Evolutionary conservation across 2,888 invertebrate genomes (phyloP).

Genomic region (Tiliacea citrago): DNA sequence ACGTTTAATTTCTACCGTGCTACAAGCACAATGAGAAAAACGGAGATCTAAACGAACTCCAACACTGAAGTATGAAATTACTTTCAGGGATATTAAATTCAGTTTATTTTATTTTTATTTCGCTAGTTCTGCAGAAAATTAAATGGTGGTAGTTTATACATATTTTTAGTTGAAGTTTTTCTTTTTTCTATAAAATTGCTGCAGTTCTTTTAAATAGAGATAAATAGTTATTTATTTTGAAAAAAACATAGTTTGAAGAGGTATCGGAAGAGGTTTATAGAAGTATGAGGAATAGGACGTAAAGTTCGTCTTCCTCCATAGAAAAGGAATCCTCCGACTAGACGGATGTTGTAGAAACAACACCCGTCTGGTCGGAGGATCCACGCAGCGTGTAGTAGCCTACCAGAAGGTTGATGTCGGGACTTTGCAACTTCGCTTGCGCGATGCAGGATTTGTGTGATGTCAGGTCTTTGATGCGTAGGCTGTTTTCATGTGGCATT

Average conservation of each 20-base stretch:
- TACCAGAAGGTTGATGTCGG: too few relatives aligned
- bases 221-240: too few relatives aligned
- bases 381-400: too few relatives aligned
- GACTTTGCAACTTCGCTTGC: too few relatives aligned
- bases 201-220: neutral
- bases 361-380: too few relatives aligned
- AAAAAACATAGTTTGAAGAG: neutral
- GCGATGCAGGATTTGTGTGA: too few relatives aligned
- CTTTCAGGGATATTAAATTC: constrained; percentile 17
- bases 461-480: neutral
- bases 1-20: constrained; percentile 14
- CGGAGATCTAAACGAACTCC: constrained; percentile 37
- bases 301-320: neutral
- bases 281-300: neutral
- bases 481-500: neutral
- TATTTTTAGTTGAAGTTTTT: neutral
- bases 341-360: neutral
- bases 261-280: neutral
- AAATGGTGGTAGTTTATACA: neutral
- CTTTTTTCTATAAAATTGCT: neutral
- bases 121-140: neutral
- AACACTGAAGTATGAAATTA: constrained; percentile 23
- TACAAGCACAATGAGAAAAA: constrained; percentile 23
- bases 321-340: neutral
- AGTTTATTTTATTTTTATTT: neutral